These are phyloP conservation scores for Quiscalus mexicanus DNA, from an alignment of 2,113 vertebrate genomes.

Conservation along the genomic window DNA sequence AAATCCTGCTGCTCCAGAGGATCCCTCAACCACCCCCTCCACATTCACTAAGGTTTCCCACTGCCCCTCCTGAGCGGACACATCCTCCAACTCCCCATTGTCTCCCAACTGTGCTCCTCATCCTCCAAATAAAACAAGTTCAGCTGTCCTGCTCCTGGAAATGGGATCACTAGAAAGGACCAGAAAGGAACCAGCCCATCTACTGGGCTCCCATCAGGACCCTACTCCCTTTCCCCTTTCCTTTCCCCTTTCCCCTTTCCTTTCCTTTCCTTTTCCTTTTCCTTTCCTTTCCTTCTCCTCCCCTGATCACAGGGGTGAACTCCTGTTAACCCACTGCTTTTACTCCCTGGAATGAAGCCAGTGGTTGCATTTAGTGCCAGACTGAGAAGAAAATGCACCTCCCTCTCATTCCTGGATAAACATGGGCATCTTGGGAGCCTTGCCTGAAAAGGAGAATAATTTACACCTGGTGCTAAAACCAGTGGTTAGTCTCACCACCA, in stretches of 20 bases:
- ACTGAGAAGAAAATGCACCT: neutral
- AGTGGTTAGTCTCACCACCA: neutral
- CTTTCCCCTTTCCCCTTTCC: no score
- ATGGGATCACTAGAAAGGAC: neutral
- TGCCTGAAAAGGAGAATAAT: neutral
- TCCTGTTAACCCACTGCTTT: neutral
- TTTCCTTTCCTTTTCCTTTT: no score
- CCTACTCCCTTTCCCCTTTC: fast-evolving
- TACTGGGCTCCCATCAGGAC: fast-evolving
- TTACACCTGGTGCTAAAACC: neutral
- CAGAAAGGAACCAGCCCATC: neutral
- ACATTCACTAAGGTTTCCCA: neutral
- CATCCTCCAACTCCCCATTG: neutral
- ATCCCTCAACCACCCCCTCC: neutral
- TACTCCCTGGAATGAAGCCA: neutral
- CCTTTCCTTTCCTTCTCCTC: neutral
- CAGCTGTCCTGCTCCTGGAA: neutral
- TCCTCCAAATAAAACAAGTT: neutral
- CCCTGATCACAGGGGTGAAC: neutral
- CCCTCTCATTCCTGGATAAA: neutral
- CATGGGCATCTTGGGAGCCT: neutral
- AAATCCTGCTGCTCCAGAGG: neutral
- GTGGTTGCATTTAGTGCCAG: neutral
- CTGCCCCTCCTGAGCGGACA: neutral
- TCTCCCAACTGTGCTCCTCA: neutral